Evolutionary conservation across 2,888 invertebrate genomes (phyloP), one percentile per base, ranked within the genome.

Genomic region (Cephonodes hylas): DNA sequence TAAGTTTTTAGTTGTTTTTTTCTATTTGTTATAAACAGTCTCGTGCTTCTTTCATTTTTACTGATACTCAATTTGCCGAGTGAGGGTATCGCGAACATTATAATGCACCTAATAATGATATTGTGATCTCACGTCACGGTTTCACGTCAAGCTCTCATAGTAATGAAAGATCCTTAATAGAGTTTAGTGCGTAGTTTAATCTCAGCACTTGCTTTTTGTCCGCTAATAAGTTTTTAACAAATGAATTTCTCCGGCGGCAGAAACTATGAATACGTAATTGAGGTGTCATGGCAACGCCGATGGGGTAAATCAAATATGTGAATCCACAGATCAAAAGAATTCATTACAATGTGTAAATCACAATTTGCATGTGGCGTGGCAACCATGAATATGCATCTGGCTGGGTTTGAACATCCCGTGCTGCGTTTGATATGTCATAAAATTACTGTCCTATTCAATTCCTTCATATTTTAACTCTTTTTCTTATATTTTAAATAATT

Each of bases 251-350:
- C 63, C 66, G 72, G 68, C 75, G 71, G 68, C 78, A 79, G 81
- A 86, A 88, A 88, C 91, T 91, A 91, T 92, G 91, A 91, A 92
- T 91, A 91, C 81, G 78, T 86, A 91, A 90, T 88, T 71, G 84
- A 81, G 82, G 80, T 82, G 86, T 89, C 87, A 87, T 86, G 86
- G 83, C 87, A 85, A 82, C 53, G 79, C 83, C 79, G 79, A 89
- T 88, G 88, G 91, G 88, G 86, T 88, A 91, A 92, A 91, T 91
- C 92, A 91, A 91, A 92, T 91, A 91, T 91, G 85, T 88, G 91
- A 89, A 91, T 91, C 84, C 88, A 85, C 90, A 92, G 91, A 92
- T 92, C 92, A 92, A 92, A 92, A 92, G 92, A 92, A 92, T 92
- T 91, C 91, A 92, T 92, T 92, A 92, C 91, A 90, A 86, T 90